Conservation (phyloP, 2,113 vertebrate genomes). For the Pseudorasbora parva region DNA sequence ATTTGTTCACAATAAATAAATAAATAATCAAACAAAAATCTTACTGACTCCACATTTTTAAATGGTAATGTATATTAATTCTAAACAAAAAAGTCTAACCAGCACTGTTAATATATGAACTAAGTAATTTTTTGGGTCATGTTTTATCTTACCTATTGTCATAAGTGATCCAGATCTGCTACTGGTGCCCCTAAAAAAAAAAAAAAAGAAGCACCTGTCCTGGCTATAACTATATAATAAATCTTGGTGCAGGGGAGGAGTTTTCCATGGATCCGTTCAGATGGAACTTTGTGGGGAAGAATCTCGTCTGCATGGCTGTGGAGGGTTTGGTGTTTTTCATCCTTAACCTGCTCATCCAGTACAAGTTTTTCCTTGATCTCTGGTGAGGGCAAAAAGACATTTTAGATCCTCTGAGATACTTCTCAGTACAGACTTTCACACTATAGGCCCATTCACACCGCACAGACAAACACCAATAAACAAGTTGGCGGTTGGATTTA, state of each 20-base stretch:
- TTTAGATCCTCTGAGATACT: not conserved
- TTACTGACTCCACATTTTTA: not conserved
- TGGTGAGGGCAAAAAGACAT: slow-evolving; percentile 76
- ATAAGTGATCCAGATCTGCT: not conserved
- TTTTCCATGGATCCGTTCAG: slow-evolving; percentile 82
- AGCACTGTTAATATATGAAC: not conserved
- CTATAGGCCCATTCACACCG: no score
- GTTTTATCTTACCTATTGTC: not conserved
- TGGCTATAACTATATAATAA: not conserved
- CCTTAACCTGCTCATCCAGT: slow-evolving; percentile 88
- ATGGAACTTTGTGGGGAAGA: slow-evolving; percentile 93
- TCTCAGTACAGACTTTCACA: not conserved
- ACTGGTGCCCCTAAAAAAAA: not conserved
- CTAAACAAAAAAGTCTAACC: not conserved
- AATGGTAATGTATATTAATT: not conserved
- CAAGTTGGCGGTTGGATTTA: no score
- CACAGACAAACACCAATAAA: no score
- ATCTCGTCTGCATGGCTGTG: slow-evolving; percentile 86
- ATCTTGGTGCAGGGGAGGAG: slow-evolving; percentile 83
- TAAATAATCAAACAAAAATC: no score
- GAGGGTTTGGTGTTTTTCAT: slow-evolving; percentile 88
- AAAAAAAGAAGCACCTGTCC: not conserved
- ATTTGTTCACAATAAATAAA: no score
- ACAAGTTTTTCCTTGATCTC: slow-evolving; percentile 79
- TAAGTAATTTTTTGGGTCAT: no score